Evolutionary conservation across 2,113 vertebrate genomes (phyloP).

Genomic region (Indicator maculatus): DNA sequence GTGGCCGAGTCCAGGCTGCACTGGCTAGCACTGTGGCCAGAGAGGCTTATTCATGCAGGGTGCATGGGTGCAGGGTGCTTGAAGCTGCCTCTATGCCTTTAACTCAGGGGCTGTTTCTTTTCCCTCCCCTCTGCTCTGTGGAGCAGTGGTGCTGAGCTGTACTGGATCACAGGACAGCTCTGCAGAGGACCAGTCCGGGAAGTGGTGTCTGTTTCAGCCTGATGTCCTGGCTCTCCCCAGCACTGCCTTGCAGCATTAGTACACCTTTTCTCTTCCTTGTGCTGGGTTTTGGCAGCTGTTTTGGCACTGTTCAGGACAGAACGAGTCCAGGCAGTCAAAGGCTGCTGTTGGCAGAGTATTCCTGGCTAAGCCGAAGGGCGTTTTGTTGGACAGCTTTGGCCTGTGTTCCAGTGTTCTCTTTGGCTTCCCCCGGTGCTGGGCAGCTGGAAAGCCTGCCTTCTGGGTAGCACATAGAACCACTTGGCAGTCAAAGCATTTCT

Average conservation of each 20-base stretch:
- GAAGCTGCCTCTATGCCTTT: neutral
- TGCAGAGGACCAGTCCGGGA: neutral
- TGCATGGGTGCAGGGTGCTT: neutral
- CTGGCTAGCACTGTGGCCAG: neutral
- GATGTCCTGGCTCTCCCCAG: neutral
- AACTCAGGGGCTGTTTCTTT: rapidly evolving
- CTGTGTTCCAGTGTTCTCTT: neutral
- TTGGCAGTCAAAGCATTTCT: neutral
- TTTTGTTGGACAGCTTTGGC: neutral
- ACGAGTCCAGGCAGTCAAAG: constrained; percentile 33
- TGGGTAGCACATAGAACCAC: neutral
- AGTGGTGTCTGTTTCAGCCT: neutral
- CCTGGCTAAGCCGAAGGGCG: neutral
- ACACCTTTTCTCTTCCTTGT: neutral
- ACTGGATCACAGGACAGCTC: neutral
- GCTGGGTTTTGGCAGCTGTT: constrained; percentile 30
- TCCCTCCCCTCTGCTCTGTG: neutral
- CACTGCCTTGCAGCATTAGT: neutral
- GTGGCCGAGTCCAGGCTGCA: neutral
- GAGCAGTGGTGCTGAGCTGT: neutral
- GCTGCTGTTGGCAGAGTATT: constrained; percentile 19
- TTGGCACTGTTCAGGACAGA: constrained; percentile 20
- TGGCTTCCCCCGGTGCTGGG: neutral
- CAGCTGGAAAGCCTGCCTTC: neutral
- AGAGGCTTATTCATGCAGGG: rapidly evolving